Conservation (phyloP, 2,888 invertebrate genomes). For the Xanthostigma xanthostigma region DNA sequence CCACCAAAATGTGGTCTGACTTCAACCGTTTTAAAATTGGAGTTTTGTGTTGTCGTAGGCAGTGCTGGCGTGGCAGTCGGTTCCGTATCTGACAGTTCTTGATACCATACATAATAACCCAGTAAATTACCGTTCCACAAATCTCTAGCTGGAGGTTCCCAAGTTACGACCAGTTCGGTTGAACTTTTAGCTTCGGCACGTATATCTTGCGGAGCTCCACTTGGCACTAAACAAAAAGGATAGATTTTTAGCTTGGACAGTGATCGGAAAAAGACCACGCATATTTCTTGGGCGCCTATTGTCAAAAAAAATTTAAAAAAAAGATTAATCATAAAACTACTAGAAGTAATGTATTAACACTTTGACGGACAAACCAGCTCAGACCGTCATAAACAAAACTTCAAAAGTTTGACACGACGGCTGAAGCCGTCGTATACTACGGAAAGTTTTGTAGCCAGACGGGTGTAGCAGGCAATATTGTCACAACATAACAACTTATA, state of each 20-base stretch:
- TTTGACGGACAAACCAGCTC: no score
- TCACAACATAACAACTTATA: no score
- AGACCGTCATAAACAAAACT: no score
- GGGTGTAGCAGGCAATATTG: no score
- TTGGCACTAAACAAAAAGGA: constrained; percentile 40
- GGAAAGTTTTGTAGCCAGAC: no score
- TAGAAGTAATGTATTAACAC: no score
- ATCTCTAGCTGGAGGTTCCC: constrained; percentile 77
- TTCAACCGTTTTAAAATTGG: constrained; percentile 64
- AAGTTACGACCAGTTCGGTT: constrained; percentile 67
- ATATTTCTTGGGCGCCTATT: no score
- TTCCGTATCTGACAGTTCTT: constrained; percentile 36
- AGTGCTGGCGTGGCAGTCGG: constrained; percentile 16
- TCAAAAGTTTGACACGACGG: no score
- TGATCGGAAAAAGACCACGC: no score
- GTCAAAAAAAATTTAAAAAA: no score
- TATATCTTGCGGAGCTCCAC: constrained; percentile 68
- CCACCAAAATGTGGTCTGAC: constrained; percentile 55
- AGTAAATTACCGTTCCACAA: constrained; percentile 78
- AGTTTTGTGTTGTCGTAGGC: constrained; percentile 33
- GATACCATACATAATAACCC: constrained; percentile 78
- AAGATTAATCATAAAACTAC: no score
- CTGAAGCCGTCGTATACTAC: no score
- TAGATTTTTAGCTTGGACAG: not conserved
- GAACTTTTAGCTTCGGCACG: constrained; percentile 73